Evolutionary conservation across 2,113 vertebrate species (phyloP), one percentile per base, ranked within the genome.

Genomic region (Chaetodon auriga): DNA sequence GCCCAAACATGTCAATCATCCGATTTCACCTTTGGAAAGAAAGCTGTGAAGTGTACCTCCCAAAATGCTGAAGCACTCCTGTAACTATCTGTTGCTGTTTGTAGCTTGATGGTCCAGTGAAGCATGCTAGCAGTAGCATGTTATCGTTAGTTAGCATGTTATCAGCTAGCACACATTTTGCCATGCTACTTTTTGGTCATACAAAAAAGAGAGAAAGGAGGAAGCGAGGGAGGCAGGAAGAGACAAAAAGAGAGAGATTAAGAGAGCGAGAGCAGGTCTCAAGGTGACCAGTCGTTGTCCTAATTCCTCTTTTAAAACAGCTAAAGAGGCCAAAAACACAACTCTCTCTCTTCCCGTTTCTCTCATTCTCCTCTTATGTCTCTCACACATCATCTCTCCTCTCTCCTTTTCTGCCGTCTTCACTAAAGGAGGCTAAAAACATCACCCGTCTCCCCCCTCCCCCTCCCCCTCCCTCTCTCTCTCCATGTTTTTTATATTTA

Each of bases 281-380:
- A 93, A 91, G 90, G 92, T 92, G 91, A 93, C 87, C 41, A 74
- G 71, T 90, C 87, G 57, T 83, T 88, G 92, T 90, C 90, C 89
- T 87, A 88, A 89, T 93, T 93, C 82, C 82, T 90, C 87, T 93
- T 93, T 88, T 91, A 85, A 91, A 91, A 64, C 82, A 80, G 83
- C 73, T 82, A 92, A 92, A 87, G 91, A 91, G 92, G 90, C 88
- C 92, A 93, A 88, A 92, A 86, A 83, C 85, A 69, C 75, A 55
- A 43, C 72, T 82, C 71, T 71, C 86, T 58, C 66, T 62, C 38
- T 51, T 19, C 66, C 64, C 14, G 38, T 53, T 58, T 62, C 57
- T 60, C 19, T 21, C 53, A n/a, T 53, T 60, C 35, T 69, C 75
- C 36, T 38, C 46, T 7, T 54, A 60, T 21, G 38, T 68, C 41